Base-by-base conservation (phyloP, 2,797 vertebrate genomes). In the Darevskia nairensis region DNA sequence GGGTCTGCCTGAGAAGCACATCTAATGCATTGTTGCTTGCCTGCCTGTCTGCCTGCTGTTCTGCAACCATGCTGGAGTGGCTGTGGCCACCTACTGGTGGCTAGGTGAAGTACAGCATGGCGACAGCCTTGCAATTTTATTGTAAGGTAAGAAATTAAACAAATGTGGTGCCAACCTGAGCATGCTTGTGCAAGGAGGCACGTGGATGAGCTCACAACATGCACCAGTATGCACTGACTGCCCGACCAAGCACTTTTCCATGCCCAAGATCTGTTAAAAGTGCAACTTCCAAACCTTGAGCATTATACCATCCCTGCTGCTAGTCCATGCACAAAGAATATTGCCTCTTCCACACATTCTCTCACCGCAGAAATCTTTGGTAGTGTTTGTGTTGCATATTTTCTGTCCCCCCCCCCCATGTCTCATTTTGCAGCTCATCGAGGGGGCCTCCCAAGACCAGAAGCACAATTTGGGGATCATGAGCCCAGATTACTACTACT, bases 401-500 rank as follows among this genome's bases (percentile, higher is more conserved):
- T 61, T 19, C 19, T 61, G 6, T 61, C 59, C 59, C 59, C 10
- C 59, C 1, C 59, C 10, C 59, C 1, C 59, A 0, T 68, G 35
- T 68, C 23, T 27, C 2, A 8, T 4, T 66, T 41, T 35, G 10
- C 94, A 99, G 99, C 90, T 99, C 95, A 97, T 99, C 84, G 98
- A 99, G 95, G 98, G 98, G 3, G 97, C 98, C 0, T 98, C 96
- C 32, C 92, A 96, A 81, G 97, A 98, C 92, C 98, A 99, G 95
- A 97, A 95, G 74, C 98, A 99, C 92, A 95, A 95, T 82, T 94
- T 99, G 89, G 99, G 98, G 29, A 96, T 99, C 95, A 98, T 98
- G 97, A 98, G 96, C 8, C 98, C 98, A 0, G 98, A 99, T 87
- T 99, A 99, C 94, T 99, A 99, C 90, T 98, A 96, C 96, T 99